Conservation (phyloP, 2,113 vertebrate genomes). For the Agelaius phoeniceus region DNA sequence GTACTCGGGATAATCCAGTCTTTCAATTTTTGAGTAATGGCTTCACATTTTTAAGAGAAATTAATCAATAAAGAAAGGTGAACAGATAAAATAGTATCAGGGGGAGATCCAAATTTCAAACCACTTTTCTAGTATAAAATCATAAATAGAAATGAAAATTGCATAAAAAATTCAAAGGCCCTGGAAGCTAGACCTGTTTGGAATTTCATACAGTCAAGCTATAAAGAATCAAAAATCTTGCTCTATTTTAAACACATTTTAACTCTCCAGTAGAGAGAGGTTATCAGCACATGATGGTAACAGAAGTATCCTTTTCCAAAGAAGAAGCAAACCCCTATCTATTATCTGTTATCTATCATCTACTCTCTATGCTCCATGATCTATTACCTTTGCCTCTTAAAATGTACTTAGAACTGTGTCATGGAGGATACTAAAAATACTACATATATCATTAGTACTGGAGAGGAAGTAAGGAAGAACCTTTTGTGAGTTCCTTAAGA, state of each 20-base stretch:
- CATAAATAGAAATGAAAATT: constrained; percentile 25
- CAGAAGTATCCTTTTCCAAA: not conserved
- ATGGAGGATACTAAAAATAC: not conserved
- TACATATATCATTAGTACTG: not conserved
- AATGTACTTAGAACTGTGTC: not conserved
- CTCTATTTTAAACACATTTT: not conserved
- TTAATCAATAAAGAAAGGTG: constrained; percentile 9
- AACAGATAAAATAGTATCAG: not conserved
- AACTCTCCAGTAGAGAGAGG: not conserved
- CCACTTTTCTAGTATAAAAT: not conserved
- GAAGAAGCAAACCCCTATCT: not conserved
- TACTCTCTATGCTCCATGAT: not conserved
- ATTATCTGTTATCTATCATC: not conserved
- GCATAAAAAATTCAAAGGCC: constrained; percentile 20
- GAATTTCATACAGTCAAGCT: not conserved
- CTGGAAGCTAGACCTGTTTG: not conserved
- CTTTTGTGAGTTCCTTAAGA: not conserved
- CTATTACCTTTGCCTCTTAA: not conserved
- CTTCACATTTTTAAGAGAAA: not conserved
- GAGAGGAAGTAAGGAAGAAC: not conserved
- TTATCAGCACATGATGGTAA: not conserved
- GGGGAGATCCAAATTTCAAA: not conserved
- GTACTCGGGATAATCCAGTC: not conserved
- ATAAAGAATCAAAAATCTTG: not conserved
- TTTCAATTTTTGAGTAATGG: not conserved